Evolutionary conservation across 1,140 invertebrate species (phyloP), one percentile per base, ranked within the genome.

Genomic region (Caerostris darwini): DNA sequence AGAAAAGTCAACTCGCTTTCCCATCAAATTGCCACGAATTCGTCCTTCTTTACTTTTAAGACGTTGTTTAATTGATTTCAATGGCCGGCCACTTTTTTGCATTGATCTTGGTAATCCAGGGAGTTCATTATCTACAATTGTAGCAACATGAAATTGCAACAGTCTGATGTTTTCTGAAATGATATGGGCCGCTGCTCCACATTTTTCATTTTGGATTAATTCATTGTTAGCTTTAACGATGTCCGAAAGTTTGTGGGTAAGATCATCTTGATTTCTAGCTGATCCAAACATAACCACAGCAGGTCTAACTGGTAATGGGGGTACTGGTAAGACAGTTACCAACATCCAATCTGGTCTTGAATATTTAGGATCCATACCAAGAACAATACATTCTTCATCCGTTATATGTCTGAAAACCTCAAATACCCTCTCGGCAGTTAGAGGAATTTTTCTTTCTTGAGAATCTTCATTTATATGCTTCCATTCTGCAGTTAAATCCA

Each of bases 321-420:
- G 99, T 0, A 99, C 99, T 7, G 99, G 99, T 89, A 99, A 96
- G 5, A 99, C 99, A 7, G 99, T 99, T 3, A 99, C 97, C 82
- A 99, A 98, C 99, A 99, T 99, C 99, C 99, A 99, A 97, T 99
- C 99, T 14, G 99, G 99, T 86, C 99, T 97, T 0, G 99, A 98
- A 96, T 97, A 99, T 83, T 96, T 95, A 7, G 96, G 96, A 95
- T 96, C 96, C 95, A 96, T 95, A 96, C 99, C 98, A 83, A 99
- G 96, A 86, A 99, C 98, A 94, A 98, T 97, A 94, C 98, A 99
- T 95, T 99, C 99, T 95, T 99, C 99, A 96, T 99, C 99, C 50
- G 98, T 98, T 83, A 99, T 99, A 95, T 99, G 98, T 96, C 99
- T 99, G 14, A 99, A 97, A 94, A 99, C 99, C 96, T 99, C 99